Percentiles rank a stretch among this genome's conserved stretches.
These are phyloP conservation scores for Emydocephalus ijimae DNA, from an alignment of 2,113 vertebrate species.

Conservation along the genomic window DNA sequence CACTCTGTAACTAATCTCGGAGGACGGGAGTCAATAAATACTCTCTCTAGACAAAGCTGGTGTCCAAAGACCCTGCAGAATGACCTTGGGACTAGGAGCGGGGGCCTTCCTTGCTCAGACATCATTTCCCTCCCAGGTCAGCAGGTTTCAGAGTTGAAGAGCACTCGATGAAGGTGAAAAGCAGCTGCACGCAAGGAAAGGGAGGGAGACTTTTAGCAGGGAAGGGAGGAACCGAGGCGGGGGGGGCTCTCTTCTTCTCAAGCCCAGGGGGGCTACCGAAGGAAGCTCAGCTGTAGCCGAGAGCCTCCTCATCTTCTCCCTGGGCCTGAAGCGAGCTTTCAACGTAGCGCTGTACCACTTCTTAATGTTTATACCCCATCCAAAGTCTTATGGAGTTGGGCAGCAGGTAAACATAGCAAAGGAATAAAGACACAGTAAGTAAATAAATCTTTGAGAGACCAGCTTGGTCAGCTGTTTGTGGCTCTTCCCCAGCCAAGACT, in stretches of 20 bases:
- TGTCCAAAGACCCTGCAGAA: background rate
- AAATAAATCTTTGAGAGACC: background rate
- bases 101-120: background rate
- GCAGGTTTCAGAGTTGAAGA: background rate
- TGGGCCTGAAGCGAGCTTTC: background rate
- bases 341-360: background rate
- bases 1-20: background rate
- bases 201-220: background rate
- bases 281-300: background rate
- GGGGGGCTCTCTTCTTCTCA: background rate
- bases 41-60: background rate
- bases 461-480: background rate
- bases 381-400: background rate
- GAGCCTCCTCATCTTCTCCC: background rate
- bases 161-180: background rate
- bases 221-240: background rate
- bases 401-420: background rate
- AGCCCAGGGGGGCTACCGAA: too few relatives aligned
- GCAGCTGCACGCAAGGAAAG: background rate
- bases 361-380: background rate
- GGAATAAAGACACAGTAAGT: background rate
- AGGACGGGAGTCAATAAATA: constrained; percentile 41
- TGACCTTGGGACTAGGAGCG: background rate
- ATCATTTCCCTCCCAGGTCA: background rate
- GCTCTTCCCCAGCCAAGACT: background rate